Conservation (phyloP, 2,888 invertebrate genomes). For the Diarsia mendica region DNA sequence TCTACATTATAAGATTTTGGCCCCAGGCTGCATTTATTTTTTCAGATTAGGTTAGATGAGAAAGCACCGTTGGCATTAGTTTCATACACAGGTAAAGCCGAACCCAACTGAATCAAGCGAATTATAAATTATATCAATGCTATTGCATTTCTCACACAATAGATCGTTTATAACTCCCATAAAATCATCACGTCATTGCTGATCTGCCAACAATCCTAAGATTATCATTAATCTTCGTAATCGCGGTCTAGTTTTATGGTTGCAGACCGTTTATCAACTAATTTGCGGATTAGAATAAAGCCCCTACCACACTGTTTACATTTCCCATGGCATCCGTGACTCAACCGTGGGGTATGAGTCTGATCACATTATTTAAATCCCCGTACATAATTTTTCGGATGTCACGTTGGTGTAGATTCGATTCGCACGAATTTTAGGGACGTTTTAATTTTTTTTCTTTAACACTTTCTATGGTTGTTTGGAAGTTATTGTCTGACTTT, state of each 20-base stretch:
- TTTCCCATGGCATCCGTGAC: slow-evolving; percentile 84
- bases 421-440: slow-evolving; percentile 74
- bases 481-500: slow-evolving; percentile 18
- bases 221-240: slow-evolving; percentile 53
- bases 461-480: slow-evolving; percentile 28
- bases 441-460: slow-evolving; percentile 49
- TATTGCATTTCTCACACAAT: background rate
- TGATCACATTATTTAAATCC: slow-evolving; percentile 87
- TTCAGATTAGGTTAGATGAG: background rate
- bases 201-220: slow-evolving; percentile 23
- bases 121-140: background rate
- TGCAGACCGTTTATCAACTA: slow-evolving; percentile 79
- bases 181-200: slow-evolving; percentile 19
- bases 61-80: background rate
- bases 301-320: slow-evolving; percentile 82
- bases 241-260: slow-evolving; percentile 60
- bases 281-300: slow-evolving; percentile 84
- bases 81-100: background rate
- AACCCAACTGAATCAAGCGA: background rate
- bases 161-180: slow-evolving; percentile 1
- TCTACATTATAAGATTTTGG: background rate
- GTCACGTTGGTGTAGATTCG: slow-evolving; percentile 80
- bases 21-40: background rate
- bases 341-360: slow-evolving; percentile 74
- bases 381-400: slow-evolving; percentile 83